Percentiles rank a stretch among this genome's conserved stretches.
Evolutionary conservation across 2,888 invertebrate species (phyloP).

Genomic region (Nephrotoma appendiculata): DNA sequence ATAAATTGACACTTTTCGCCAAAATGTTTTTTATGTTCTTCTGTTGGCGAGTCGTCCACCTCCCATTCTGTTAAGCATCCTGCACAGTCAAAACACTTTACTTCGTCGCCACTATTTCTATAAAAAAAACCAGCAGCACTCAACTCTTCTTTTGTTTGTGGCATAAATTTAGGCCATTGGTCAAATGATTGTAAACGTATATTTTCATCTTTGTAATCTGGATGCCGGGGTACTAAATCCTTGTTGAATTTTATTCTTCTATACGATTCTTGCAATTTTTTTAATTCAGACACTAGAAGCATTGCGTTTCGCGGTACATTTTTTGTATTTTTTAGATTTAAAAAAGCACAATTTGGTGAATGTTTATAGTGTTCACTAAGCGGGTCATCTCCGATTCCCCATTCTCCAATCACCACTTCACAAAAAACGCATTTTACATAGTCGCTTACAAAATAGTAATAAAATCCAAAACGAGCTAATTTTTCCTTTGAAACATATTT

Average conservation of each 20-base stretch:
- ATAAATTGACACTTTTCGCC: not conserved
- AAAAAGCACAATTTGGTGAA: constrained; percentile 66
- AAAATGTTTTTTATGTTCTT: constrained; percentile 47
- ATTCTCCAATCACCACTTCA: constrained; percentile 62
- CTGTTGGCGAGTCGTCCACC: constrained; percentile 79
- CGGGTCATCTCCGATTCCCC: constrained; percentile 72
- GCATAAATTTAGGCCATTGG: constrained; percentile 69
- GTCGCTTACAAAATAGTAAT: constrained; percentile 58
- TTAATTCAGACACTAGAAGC: not conserved
- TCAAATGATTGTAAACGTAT: constrained; percentile 55
- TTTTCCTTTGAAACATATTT: constrained; percentile 24
- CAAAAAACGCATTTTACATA: constrained; percentile 72
- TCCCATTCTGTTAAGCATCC: constrained; percentile 92
- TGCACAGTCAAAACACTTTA: constrained; percentile 86
- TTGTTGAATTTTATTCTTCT: constrained; percentile 18
- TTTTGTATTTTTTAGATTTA: constrained; percentile 46
- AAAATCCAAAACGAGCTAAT: constrained; percentile 75
- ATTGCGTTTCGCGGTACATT: constrained; percentile 39
- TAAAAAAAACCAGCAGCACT: constrained; percentile 89
- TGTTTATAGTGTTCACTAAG: constrained; percentile 65
- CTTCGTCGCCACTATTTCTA: constrained; percentile 75
- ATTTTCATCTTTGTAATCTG: constrained; percentile 52
- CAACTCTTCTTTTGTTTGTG: constrained; percentile 63
- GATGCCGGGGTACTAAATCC: constrained; percentile 39
- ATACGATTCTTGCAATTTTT: constrained; percentile 21